Evolutionary conservation across 2,113 vertebrate species (phyloP).

Genomic region (Microcebus ravelobensis): DNA sequence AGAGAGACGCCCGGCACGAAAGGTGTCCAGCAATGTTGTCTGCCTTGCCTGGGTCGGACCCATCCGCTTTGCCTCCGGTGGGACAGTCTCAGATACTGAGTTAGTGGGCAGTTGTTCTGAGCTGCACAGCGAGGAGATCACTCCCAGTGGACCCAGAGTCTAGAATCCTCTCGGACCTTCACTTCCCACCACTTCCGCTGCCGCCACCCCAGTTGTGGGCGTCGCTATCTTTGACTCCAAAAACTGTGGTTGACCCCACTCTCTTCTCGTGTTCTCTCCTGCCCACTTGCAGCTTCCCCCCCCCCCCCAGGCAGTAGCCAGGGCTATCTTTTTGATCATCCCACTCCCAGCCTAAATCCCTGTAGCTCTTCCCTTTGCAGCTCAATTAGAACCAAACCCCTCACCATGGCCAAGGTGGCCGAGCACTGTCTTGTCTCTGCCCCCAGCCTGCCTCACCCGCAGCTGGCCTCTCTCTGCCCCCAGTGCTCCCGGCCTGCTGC

Average conservation of each 20-base stretch:
- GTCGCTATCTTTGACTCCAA: background rate
- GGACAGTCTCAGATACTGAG: fast-evolving
- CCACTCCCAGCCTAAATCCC: too few species aligned
- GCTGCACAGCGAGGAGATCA: background rate
- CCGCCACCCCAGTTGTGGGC: background rate
- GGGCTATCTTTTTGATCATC: background rate
- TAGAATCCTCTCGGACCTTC: background rate
- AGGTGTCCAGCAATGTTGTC: background rate
- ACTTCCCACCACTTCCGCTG: fast-evolving
- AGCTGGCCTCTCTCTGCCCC: background rate
- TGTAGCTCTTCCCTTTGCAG: background rate
- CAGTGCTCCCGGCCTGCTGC: background rate
- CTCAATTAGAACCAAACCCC: background rate
- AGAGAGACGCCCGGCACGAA: background rate
- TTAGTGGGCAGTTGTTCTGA: background rate
- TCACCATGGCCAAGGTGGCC: fast-evolving
- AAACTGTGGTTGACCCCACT: fast-evolving
- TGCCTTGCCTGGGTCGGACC: fast-evolving
- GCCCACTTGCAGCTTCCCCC: background rate
- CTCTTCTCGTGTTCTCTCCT: background rate
- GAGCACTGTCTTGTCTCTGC: background rate
- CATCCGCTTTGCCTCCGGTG: background rate
- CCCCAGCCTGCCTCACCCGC: too few species aligned
- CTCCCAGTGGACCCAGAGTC: fast-evolving
- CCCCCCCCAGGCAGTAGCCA: background rate